Conservation (phyloP, 2,888 invertebrate species). For the Netelia fuscicornis region DNA sequence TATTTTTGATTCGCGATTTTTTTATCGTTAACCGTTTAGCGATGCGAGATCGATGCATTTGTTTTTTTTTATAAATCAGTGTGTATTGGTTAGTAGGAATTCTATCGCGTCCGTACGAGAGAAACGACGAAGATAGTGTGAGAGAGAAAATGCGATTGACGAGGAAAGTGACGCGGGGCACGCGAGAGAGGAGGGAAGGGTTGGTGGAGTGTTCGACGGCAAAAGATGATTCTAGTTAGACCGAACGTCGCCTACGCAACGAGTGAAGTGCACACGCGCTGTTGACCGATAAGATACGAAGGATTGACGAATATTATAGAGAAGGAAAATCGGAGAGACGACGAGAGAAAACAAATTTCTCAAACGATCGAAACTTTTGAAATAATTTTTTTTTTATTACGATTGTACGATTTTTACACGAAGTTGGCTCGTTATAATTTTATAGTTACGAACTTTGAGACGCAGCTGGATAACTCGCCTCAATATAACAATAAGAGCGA, state of each 20-base stretch:
- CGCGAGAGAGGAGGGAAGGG: neutral
- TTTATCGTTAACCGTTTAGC: neutral
- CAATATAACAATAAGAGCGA: no score
- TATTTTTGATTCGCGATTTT: neutral
- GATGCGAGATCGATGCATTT: neutral
- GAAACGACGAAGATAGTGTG: neutral
- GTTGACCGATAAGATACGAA: conserved; percentile 68
- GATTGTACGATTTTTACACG: neutral
- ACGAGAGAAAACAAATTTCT: neutral
- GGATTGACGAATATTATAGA: conserved; percentile 48
- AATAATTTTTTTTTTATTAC: neutral
- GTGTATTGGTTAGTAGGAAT: neutral
- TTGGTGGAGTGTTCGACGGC: conserved; percentile 20
- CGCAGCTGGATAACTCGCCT: no score
- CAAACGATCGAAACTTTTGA: neutral
- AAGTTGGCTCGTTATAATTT: neutral
- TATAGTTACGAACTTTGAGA: neutral
- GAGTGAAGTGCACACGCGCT: conserved; percentile 58
- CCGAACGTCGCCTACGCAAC: conserved; percentile 69
- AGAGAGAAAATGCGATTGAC: neutral
- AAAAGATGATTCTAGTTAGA: conserved; percentile 66
- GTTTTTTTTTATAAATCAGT: neutral
- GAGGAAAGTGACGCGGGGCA: conserved; percentile 30
- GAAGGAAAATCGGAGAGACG: neutral
- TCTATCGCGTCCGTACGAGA: conserved; percentile 20